Conservation (phyloP, 2,113 vertebrate species). For the Eira barbara region DNA sequence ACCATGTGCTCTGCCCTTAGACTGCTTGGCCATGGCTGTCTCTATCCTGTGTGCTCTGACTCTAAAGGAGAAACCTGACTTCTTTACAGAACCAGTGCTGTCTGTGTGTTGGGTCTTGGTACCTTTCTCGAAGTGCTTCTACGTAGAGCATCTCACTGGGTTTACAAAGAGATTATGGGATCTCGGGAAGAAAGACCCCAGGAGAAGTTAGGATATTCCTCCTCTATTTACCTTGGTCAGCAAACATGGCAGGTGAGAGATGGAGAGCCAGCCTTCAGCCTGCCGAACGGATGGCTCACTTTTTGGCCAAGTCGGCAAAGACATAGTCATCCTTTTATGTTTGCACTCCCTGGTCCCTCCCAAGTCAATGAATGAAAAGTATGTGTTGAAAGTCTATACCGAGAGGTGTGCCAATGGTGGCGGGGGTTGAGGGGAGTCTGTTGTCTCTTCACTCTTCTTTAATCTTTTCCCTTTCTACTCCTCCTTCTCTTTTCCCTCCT, state of each 20-base stretch:
- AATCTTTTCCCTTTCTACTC: not conserved
- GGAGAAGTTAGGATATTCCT: not conserved
- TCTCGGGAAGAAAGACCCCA: not conserved
- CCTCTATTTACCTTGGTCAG: not conserved
- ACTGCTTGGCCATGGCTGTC: not conserved
- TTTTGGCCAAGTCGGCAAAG: not conserved
- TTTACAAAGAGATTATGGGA: not conserved
- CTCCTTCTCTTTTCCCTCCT: not conserved
- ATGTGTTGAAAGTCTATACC: not conserved
- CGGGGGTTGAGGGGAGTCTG: not conserved
- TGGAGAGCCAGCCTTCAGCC: not conserved
- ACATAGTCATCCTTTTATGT: not conserved
- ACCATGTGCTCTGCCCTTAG: not conserved
- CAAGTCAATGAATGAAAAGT: not conserved
- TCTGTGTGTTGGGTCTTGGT: not conserved
- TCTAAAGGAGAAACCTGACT: not conserved
- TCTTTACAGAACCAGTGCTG: not conserved
- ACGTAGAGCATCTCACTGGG: not conserved
- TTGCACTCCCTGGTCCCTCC: not conserved
- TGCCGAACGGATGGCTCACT: not conserved
- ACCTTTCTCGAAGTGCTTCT: not conserved
- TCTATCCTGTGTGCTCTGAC: not conserved
- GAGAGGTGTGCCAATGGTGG: not conserved
- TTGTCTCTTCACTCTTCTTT: not conserved
- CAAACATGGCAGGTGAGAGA: not conserved